These are phyloP conservation scores for Myotis planiceps DNA, from an alignment of 2,797 vertebrate genomes.

Conservation along the genomic window DNA sequence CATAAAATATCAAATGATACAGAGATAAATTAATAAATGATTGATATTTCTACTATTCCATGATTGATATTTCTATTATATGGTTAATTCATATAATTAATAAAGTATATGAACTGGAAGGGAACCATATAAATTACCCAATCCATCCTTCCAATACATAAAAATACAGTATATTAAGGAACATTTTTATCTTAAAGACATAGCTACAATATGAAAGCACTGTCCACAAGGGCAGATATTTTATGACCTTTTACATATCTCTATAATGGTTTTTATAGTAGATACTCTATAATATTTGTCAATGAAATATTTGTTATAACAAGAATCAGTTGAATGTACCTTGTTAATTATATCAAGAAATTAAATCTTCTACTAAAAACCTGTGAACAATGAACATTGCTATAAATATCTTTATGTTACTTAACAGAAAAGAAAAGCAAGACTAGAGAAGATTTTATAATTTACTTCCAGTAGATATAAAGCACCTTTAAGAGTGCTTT, in stretches of 20 bases:
- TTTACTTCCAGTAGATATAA: conserved; percentile 39
- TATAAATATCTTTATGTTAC: conserved; percentile 28
- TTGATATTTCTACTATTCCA: neutral
- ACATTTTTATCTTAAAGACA: conserved; percentile 26
- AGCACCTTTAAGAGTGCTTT: neutral
- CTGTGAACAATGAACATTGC: neutral
- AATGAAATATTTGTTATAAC: neutral
- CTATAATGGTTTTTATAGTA: neutral
- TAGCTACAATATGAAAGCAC: neutral
- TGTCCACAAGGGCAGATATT: neutral
- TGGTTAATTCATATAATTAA: conserved; percentile 12
- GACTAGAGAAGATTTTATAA: neutral
- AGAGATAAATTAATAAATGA: conserved; percentile 36
- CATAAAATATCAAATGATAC: neutral
- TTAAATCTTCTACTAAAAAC: conserved; percentile 45
- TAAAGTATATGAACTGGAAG: neutral
- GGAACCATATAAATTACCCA: neutral
- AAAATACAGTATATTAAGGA: neutral
- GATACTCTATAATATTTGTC: neutral
- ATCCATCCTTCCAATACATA: neutral
- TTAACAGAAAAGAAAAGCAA: conserved; percentile 27
- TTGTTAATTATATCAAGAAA: conserved; percentile 43
- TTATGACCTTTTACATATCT: conserved; percentile 33
- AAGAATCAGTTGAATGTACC: neutral
- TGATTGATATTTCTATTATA: neutral